Base-by-base conservation (phyloP, 2,888 invertebrate species). In the Dexiosoma caninum region DNA sequence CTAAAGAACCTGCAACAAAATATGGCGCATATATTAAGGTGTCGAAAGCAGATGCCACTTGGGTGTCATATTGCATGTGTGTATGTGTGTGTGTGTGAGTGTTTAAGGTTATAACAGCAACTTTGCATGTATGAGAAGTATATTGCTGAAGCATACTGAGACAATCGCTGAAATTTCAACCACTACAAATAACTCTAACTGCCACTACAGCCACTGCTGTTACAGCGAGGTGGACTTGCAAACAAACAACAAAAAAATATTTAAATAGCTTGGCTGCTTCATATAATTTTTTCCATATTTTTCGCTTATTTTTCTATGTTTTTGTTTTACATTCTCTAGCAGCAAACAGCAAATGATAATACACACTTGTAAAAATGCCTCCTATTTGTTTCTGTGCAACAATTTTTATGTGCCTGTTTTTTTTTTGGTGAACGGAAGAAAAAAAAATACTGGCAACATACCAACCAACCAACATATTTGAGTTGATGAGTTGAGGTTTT, bases 1-100 rank as follows among this genome's bases (percentile, higher is more conserved):
- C 23, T 51, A 75, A 14, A 55, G 30, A 53, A 76, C 53, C 72
- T n/a, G 67, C 14, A 55, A 32, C 55, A 67, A 81, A 69, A 81
- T 81, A 77, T 40, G 64, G 42, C 62, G 51, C 69, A 77, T 81
- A 81, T 64, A 77, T 81, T 77, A 81, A 81, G 77, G 81, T 81
- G 77, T 81, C 72, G 77, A 81, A 77, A 81, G 81, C 77, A 81
- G 81, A 81, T 77, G 81, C 77, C 81, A 69, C 77, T 81, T 77
- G 77, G 72, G 30, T 69, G 72, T 57, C 51, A 69, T 59, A 59
- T 70, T 27, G 21, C 42, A 14, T 32, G 9, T 12, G 19, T 35
- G 3, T 37, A 42, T 35, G 12, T 19, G 19, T 42, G 21, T 75
- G 46, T 59, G n/a, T 6, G 21, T 64, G 35, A 19, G 62, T 55